A percentile compares a stretch with the other conserved stretches of the same genome.
Conservation (phyloP, 2,113 vertebrate genomes). For the Chrysochloris asiatica region DNA sequence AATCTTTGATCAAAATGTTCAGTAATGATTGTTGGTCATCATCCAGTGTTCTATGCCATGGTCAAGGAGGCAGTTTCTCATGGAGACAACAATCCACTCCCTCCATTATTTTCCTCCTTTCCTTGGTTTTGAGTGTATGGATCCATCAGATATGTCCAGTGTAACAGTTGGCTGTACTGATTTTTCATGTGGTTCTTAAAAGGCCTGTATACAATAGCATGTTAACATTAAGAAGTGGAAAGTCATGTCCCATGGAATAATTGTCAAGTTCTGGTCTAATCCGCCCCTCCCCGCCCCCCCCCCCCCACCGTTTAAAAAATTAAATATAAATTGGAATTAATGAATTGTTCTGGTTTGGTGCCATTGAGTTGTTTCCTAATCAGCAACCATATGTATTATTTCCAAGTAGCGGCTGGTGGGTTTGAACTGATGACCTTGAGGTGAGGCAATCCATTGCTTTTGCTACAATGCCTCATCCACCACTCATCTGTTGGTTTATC, state of each 20-base stretch:
- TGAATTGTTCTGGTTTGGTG: too few relatives aligned
- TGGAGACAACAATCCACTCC: neutral
- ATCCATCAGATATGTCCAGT: neutral
- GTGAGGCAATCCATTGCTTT: too few relatives aligned
- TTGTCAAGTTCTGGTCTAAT: neutral
- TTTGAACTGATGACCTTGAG: too few relatives aligned
- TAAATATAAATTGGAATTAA: too few relatives aligned
- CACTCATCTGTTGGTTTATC: too few relatives aligned
- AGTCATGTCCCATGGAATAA: neutral
- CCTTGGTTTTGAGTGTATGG: neutral
- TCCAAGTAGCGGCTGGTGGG: too few relatives aligned
- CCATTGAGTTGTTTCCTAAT: too few relatives aligned
- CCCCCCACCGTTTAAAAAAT: too few relatives aligned
- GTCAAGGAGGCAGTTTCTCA: neutral
- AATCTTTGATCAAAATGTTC: neutral
- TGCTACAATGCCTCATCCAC: too few relatives aligned
- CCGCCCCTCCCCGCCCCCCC: too few relatives aligned
- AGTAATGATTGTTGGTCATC: neutral
- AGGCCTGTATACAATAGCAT: neutral
- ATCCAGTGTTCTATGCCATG: neutral
- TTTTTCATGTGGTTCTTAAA: neutral
- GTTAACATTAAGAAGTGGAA: rapidly evolving
- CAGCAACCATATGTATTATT: too few relatives aligned
- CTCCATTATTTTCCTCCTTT: neutral
- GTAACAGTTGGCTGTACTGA: too few relatives aligned